Conservation (phyloP, 2,113 vertebrate genomes). For the Alectura lathami region DNA sequence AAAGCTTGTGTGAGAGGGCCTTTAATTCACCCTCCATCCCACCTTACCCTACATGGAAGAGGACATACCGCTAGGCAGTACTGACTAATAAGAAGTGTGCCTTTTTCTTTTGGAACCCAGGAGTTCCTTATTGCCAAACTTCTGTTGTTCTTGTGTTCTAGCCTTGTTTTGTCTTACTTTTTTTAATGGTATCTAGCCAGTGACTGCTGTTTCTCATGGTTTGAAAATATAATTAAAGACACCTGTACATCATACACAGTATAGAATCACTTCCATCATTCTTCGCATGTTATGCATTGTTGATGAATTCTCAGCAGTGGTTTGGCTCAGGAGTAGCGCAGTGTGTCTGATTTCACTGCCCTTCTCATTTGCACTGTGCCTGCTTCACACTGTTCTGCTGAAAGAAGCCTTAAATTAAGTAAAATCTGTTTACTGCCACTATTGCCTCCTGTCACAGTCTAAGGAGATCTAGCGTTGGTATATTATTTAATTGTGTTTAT, state of each 20-base stretch:
- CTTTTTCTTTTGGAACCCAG: neutral
- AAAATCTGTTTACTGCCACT: constrained; percentile 7
- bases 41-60: neutral
- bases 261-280: constrained; percentile 19
- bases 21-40: neutral
- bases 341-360: neutral
- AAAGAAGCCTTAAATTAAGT: neutral
- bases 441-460: neutral
- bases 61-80: neutral
- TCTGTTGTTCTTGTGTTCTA: neutral
- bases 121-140: neutral
- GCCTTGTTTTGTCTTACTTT: neutral
- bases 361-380: constrained; percentile 31
- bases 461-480: neutral
- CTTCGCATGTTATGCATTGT: neutral
- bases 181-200: neutral
- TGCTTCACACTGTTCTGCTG: neutral
- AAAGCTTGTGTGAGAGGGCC: neutral
- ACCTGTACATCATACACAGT: neutral
- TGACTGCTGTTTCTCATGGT: constrained; percentile 19
- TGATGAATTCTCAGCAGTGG: constrained; percentile 54
- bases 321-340: neutral
- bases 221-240: constrained; percentile 46
- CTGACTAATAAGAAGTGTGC: neutral
- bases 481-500: neutral